A percentile compares a stretch with the other conserved stretches of the same genome.
phyloP scores from a whole-genome alignment of 2,113 vertebrate species.

The Gopherus evgoodei region DNA sequence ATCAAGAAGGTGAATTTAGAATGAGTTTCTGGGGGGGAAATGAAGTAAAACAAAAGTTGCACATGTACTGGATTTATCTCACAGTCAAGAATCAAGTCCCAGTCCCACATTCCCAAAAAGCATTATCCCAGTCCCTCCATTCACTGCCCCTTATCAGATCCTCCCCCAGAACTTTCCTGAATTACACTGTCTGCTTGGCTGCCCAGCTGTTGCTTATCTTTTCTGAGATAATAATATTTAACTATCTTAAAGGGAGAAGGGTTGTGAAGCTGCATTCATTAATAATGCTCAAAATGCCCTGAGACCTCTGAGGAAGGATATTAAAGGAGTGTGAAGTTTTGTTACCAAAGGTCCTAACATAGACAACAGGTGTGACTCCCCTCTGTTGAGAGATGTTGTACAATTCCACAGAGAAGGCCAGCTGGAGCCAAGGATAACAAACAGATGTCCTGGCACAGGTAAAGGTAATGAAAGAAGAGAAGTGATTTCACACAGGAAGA shows the following conservation, averaged over 20 bases:
- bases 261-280: neutral
- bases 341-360: neutral
- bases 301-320: neutral
- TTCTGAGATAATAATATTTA: neutral
- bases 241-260: neutral
- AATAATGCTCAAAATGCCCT: neutral
- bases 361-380: neutral
- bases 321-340: no score
- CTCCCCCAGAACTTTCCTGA: neutral
- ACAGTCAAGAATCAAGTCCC: neutral
- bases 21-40: accelerated
- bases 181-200: neutral
- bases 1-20: accelerated
- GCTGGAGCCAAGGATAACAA: neutral
- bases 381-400: neutral
- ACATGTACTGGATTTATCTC: neutral
- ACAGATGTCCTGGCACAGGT: neutral
- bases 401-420: neutral
- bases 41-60: neutral
- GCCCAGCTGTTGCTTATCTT: neutral
- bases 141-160: neutral
- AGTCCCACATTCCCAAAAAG: neutral
- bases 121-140: neutral
- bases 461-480: neutral
- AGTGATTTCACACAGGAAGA: neutral